Conservation (phyloP, 1,140 invertebrate species). For the Panonychus citri region DNA sequence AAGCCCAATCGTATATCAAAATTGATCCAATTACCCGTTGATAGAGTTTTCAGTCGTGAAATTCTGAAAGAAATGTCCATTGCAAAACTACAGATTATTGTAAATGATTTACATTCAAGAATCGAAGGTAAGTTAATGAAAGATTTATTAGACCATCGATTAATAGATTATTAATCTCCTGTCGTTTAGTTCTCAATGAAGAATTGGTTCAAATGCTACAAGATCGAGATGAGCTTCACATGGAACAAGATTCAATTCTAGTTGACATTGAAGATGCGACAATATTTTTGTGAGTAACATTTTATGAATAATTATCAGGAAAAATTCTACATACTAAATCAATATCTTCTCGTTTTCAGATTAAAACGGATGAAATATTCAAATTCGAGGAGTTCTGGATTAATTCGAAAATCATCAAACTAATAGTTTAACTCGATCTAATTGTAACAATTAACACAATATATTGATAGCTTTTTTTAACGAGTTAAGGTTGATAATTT, state of each 20-base stretch:
- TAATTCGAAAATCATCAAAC: too few species aligned
- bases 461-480: too few species aligned
- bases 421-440: too few species aligned
- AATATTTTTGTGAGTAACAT: slow-evolving; percentile 47
- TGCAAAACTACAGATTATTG: slow-evolving; percentile 77
- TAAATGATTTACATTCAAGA: slow-evolving; percentile 20
- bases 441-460: too few species aligned
- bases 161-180: background rate
- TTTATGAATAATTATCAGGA: background rate
- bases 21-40: slow-evolving; percentile 36
- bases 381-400: too few species aligned
- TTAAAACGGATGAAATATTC: too few species aligned
- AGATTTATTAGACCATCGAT: too few species aligned
- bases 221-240: slow-evolving; percentile 73
- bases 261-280: slow-evolving; percentile 89
- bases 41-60: slow-evolving; percentile 50
- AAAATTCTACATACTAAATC: too few species aligned
- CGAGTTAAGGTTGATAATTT: too few species aligned
- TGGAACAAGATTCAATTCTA: slow-evolving; percentile 90
- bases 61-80: slow-evolving; percentile 75
- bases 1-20: slow-evolving; percentile 52
- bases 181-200: slow-evolving; percentile 44
- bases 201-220: slow-evolving; percentile 59
- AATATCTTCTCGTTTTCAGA: too few species aligned
- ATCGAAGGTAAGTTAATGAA: background rate